Evolutionary conservation across 2,113 vertebrate species (phyloP), one percentile per base, ranked within the genome.

Genomic region (Hyaena hyaena): DNA sequence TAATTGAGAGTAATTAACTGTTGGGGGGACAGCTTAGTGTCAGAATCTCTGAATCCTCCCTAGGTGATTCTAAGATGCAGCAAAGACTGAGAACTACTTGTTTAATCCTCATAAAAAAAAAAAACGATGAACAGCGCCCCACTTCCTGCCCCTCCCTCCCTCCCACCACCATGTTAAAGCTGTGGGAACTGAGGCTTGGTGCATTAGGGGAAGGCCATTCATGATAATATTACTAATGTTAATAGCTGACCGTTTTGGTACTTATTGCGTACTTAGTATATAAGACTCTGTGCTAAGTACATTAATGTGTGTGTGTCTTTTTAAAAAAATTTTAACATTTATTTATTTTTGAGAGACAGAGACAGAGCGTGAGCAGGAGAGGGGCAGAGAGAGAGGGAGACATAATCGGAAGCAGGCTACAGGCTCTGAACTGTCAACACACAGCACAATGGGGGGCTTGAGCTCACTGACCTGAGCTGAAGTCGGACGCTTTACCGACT

Each of bases 21-120:
- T 1, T 28, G 31, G 11, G 45, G 48, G 17, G 66, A 66, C 11
- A 31, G 16, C 28, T 74, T 66, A 11, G n/a, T 66, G 53, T 76
- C 43, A 63, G 43, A 39, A 80, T 21, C 33, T 74, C 82, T 17
- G 28, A 71, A 33, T 14, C 26, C 39, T 68, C 43, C 31, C 45
- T 28, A n/a, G 73, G 63, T 86, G 76, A 93, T 74, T 93, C 79
- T 89, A 90, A 92, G 68, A 39, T 87, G 87, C 87, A 83, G 74
- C 79, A 39, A 71, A 96, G 66, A 90, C 73, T 85, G 90, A 95
- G 71, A 92, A 90, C 35, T n/a, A 63, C 45, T 63, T 95, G 69
- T n/a, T 71, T 58, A 53, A 85, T 88, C 19, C 39, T 93, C 35
- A n/a, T 48, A 50, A 55, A 55, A 48, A 48, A 33, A 89, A 48